Conservation (phyloP, 2,113 vertebrate species). For the Oenanthe melanoleuca region DNA sequence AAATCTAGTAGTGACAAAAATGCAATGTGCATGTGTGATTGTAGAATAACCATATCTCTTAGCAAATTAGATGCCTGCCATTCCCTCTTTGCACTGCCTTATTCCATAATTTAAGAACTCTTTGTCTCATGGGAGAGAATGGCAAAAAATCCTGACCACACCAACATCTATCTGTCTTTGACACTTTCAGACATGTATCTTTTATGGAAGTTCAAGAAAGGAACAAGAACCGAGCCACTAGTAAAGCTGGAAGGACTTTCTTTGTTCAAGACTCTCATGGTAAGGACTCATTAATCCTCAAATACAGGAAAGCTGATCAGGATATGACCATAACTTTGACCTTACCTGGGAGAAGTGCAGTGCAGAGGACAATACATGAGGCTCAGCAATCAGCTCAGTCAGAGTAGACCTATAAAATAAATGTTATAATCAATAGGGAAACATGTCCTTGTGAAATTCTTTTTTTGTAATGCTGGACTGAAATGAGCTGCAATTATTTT, state of each 20-base stretch:
- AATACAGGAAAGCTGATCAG: background rate
- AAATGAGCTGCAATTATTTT: conserved; percentile 54
- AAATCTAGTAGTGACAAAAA: background rate
- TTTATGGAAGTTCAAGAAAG: background rate
- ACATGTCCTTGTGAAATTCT: background rate
- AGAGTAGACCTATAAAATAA: background rate
- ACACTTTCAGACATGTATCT: background rate
- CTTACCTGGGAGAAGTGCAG: background rate
- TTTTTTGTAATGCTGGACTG: conserved; percentile 26
- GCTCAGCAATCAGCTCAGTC: background rate
- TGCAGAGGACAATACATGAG: background rate
- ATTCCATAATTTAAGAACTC: background rate
- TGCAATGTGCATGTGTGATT: accelerated
- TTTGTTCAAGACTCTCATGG: background rate
- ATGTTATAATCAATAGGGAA: background rate
- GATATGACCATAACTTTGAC: background rate
- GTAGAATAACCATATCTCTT: background rate
- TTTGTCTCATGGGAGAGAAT: background rate
- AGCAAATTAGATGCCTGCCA: background rate
- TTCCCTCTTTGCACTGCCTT: background rate
- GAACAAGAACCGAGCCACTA: background rate
- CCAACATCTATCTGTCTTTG: background rate
- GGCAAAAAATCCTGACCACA: background rate
- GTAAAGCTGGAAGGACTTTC: background rate
- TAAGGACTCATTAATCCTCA: background rate